Evolutionary conservation across 1,140 invertebrate species (phyloP), one percentile per base, ranked within the genome.

Genomic region (Antheraea pernyi): DNA sequence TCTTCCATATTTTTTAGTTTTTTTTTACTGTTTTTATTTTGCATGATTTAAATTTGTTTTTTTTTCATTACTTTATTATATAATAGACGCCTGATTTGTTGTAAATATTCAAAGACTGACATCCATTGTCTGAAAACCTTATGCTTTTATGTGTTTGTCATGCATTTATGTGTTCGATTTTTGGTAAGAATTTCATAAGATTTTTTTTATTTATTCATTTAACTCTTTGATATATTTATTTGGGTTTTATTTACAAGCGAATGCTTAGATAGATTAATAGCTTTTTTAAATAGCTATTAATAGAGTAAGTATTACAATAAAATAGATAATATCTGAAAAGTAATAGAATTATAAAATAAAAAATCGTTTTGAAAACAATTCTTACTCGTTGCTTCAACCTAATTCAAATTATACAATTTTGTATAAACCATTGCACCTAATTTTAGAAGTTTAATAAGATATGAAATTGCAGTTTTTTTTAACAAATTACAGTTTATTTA

Each of bases 51-150:
- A n/a, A 13, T 53, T 16, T 53, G 5, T 53, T 16, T 53, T 53
- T 53, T 13, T 53, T 53, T 53, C 46, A 53, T 53, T 53, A 53
- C 10, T 53, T 72, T 53, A 63, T 53, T 69, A 69, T 65, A 71
- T 59, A 59, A 59, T 65, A 69, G 69, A 70, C 69, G 59, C 71
- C 60, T 68, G 65, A 64, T 67, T 62, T 18, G n/a, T 39, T 37
- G 63, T 39, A 65, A 18, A 39, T 64, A 67, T 74, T 67, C 53
- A 61, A 65, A 73, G 65, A 71, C 80, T 77, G 86, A 89, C 88
- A 91, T 91, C 89, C 88, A 83, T 91, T 89, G 83, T 91, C 86
- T 91, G 88, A 80, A 77, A 74, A 76, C 67, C 75, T 80, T 70
- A 65, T 69, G 79, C 80, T 81, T 83, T 71, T 59, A 16, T 71